Percentiles rank a stretch among this genome's conserved stretches.
Conservation (phyloP, 2,888 invertebrate species). For the Galeopsomyia nigrocyanea region DNA sequence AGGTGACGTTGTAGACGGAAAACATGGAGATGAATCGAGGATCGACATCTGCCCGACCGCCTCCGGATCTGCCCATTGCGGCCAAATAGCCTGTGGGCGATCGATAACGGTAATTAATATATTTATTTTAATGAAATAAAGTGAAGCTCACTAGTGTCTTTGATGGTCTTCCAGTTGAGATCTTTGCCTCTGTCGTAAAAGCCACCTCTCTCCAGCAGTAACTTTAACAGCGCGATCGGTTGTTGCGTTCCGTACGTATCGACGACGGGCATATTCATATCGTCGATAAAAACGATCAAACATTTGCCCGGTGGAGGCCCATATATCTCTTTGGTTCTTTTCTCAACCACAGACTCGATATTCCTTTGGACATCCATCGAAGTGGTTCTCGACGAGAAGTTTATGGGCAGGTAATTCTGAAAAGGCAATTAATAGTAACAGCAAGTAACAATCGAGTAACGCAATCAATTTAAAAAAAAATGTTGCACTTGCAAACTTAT, state of each 20-base stretch:
- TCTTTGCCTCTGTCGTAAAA: constrained; percentile 92
- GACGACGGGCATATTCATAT: constrained; percentile 94
- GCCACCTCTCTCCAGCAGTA: constrained; percentile 90
- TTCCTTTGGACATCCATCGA: constrained; percentile 91
- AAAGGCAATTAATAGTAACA: constrained; percentile 22
- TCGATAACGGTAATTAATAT: not conserved
- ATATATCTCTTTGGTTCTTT: constrained; percentile 89
- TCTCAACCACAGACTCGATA: constrained; percentile 89
- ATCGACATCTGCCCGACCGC: constrained; percentile 91
- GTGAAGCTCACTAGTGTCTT: constrained; percentile 76
- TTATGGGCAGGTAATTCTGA: constrained; percentile 84
- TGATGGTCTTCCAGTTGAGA: constrained; percentile 89
- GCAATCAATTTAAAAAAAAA: constrained; percentile 1
- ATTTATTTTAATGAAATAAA: not conserved
- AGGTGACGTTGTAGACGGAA: constrained; percentile 87
- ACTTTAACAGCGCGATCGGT: constrained; percentile 91
- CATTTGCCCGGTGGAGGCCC: constrained; percentile 93
- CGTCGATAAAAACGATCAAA: constrained; percentile 91
- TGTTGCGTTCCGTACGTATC: constrained; percentile 94
- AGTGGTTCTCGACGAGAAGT: constrained; percentile 92
- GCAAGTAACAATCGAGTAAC: not conserved
- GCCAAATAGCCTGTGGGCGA: constrained; percentile 77
- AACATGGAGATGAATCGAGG: constrained; percentile 93
- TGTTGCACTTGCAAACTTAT: constrained; percentile 74
- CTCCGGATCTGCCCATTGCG: constrained; percentile 90